These are phyloP conservation scores for Parascotia fuliginaria DNA, from an alignment of 2,888 invertebrate genomes.

Conservation along the genomic window DNA sequence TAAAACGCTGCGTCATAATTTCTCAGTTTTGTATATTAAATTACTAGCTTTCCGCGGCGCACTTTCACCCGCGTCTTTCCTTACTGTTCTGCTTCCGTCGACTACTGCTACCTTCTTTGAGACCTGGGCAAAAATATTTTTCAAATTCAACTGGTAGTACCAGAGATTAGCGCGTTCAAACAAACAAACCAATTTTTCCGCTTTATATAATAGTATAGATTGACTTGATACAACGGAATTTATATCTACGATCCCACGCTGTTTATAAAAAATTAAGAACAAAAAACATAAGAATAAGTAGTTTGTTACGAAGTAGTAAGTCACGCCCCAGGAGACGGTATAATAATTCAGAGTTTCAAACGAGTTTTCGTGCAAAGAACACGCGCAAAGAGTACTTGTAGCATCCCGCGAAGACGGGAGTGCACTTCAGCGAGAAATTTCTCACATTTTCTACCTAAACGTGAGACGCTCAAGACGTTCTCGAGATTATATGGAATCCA, in stretches of 20 bases:
- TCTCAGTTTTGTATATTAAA: not conserved
- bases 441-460: constrained; percentile 58
- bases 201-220: no score
- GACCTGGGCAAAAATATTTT: no score
- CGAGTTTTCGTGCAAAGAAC: constrained; percentile 52
- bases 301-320: constrained; percentile 29
- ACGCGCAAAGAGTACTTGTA: constrained; percentile 47
- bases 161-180: no score
- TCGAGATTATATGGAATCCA: constrained; percentile 48
- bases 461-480: constrained; percentile 47
- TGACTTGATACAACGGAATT: no score
- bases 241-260: no score
- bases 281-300: constrained; percentile 20
- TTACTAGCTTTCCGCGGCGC: no score
- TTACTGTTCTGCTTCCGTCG: no score
- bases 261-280: no score
- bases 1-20: constrained; percentile 24
- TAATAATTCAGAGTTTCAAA: constrained; percentile 51
- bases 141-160: no score
- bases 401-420: constrained; percentile 46
- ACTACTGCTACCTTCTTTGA: no score
- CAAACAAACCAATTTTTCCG: no score
- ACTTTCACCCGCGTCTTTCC: no score
- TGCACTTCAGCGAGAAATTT: constrained; percentile 54
- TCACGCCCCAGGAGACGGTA: constrained; percentile 34